A percentile compares a stretch with the other conserved stretches of the same genome.
Conservation (phyloP, 2,797 vertebrate species). For the Eleutherodactylus coqui region DNA sequence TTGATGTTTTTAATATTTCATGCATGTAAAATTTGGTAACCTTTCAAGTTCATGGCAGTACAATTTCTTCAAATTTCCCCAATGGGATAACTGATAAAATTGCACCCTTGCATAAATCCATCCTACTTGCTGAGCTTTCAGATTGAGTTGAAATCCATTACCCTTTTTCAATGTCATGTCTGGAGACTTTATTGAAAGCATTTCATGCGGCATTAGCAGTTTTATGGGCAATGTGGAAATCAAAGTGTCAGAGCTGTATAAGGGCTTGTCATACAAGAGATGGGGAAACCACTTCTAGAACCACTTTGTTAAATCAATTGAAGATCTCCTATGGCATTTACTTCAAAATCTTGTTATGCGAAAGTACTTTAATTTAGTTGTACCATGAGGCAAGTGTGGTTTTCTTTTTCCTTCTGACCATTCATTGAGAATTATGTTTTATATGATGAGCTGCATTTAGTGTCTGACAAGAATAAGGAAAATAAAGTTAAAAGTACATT, state of each 20-base stretch:
- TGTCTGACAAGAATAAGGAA: slow-evolving; percentile 6
- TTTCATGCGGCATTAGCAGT: slow-evolving; percentile 64
- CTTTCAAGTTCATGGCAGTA: slow-evolving; percentile 48
- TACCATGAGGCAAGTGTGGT: slow-evolving; percentile 52
- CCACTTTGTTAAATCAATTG: slow-evolving; percentile 64
- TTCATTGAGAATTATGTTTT: slow-evolving; percentile 55
- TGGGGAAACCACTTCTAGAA: slow-evolving; percentile 59
- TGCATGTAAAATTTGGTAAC: slow-evolving; percentile 41
- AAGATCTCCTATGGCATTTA: slow-evolving; percentile 61
- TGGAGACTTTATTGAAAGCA: slow-evolving; percentile 64
- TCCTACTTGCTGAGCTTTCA: slow-evolving; percentile 62
- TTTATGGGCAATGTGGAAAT: slow-evolving; percentile 63
- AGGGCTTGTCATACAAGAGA: slow-evolving; percentile 62
- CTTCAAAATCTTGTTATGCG: slow-evolving; percentile 59
- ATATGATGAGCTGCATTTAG: slow-evolving; percentile 42
- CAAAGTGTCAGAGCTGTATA: slow-evolving; percentile 62
- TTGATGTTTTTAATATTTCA: slow-evolving; percentile 27
- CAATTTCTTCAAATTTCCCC: slow-evolving; percentile 45
- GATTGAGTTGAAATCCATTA: slow-evolving; percentile 63
- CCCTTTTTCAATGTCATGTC: slow-evolving; percentile 65
- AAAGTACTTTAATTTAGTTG: slow-evolving; percentile 61
- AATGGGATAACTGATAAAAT: slow-evolving; percentile 63
- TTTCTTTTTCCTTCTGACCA: slow-evolving; percentile 42
- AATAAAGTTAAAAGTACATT: slow-evolving; percentile 25
- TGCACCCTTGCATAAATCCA: slow-evolving; percentile 61